phyloP scores from a whole-genome alignment of 92 coral and sea anemone species.

The Pocillopora grandis region DNA sequence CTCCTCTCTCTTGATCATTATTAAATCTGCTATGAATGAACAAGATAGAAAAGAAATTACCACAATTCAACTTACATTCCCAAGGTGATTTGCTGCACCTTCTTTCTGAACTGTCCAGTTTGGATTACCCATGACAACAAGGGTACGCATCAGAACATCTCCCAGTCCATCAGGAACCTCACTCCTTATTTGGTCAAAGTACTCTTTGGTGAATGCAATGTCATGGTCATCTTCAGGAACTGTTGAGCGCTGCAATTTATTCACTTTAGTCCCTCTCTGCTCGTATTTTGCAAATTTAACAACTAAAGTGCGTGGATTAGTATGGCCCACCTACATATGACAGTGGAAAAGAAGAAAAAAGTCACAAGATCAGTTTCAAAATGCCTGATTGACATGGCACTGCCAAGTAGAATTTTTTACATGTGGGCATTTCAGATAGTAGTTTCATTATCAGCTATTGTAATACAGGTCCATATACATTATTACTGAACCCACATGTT shows the following conservation, averaged over 20 bases:
- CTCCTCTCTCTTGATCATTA: too few species aligned
- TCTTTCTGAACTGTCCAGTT: slow-evolving; percentile 10
- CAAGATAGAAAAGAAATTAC: background rate
- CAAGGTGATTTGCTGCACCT: slow-evolving; percentile 4
- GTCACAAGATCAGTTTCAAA: background rate
- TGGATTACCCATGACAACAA: slow-evolving; percentile 7
- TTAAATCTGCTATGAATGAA: too few species aligned
- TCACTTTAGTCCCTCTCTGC: slow-evolving; percentile 12
- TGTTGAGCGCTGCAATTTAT: slow-evolving; percentile 13
- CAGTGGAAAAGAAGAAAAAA: background rate
- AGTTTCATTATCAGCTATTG: too few species aligned
- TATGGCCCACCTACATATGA: slow-evolving; percentile 32
- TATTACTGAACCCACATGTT: too few species aligned
- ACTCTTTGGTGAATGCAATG: slow-evolving; percentile 46
- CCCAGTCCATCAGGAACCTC: slow-evolving; percentile 17
- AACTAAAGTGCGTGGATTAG: slow-evolving; percentile 27
- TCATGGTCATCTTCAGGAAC: slow-evolving; percentile 11
- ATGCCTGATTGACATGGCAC: background rate
- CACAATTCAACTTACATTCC: slow-evolving; percentile 5
- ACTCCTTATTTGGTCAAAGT: slow-evolving; percentile 29
- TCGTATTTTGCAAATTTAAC: slow-evolving; percentile 40
- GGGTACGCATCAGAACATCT: slow-evolving; percentile 41
- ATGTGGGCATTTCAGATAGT: too few species aligned
- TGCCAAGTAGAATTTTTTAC: too few species aligned
- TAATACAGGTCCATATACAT: too few species aligned